Evolutionary conservation across 2,888 invertebrate genomes (phyloP).

Genomic region (Sarcophaga variegata): DNA sequence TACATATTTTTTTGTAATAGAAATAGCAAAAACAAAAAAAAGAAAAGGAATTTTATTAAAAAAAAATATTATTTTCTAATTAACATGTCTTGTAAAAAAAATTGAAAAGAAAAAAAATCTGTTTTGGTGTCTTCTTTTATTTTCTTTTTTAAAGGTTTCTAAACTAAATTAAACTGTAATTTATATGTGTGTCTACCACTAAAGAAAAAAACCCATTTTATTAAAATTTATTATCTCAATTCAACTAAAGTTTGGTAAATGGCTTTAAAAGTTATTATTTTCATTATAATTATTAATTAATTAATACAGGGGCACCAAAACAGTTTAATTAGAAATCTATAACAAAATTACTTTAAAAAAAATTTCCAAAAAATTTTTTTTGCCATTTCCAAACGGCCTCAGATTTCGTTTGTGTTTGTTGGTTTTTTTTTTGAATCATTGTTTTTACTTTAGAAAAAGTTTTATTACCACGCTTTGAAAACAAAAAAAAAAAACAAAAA

Average conservation of each 20-base stretch:
- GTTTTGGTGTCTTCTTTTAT: conserved; percentile 80
- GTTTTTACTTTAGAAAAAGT: conserved; percentile 74
- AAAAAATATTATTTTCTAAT: conserved; percentile 78
- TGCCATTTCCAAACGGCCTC: conserved; percentile 86
- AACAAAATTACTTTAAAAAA: conserved; percentile 17
- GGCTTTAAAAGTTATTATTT: conserved; percentile 28
- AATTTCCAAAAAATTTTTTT: conserved; percentile 45
- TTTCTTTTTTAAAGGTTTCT: conserved; percentile 59
- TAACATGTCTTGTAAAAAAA: conserved; percentile 31
- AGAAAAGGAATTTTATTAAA: conserved; percentile 75
- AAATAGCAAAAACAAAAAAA: conserved; percentile 39
- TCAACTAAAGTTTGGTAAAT: conserved; percentile 54
- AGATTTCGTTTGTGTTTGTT: conserved; percentile 71
- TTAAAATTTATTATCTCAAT: background rate
- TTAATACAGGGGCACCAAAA: conserved; percentile 72
- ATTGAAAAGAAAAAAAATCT: conserved; percentile 72
- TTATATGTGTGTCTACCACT: background rate
- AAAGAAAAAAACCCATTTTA: background rate
- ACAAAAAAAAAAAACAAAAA: conserved; percentile 69
- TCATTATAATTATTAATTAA: background rate
- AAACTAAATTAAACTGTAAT: conserved; percentile 32
- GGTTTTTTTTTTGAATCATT: conserved; percentile 71
- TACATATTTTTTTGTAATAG: conserved; percentile 42
- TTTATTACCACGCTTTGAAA: conserved; percentile 77
- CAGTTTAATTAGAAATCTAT: conserved; percentile 64